Evolutionary conservation across 2,113 vertebrate genomes (phyloP).

Genomic region (Brachyhypopomus occidentalis): DNA sequence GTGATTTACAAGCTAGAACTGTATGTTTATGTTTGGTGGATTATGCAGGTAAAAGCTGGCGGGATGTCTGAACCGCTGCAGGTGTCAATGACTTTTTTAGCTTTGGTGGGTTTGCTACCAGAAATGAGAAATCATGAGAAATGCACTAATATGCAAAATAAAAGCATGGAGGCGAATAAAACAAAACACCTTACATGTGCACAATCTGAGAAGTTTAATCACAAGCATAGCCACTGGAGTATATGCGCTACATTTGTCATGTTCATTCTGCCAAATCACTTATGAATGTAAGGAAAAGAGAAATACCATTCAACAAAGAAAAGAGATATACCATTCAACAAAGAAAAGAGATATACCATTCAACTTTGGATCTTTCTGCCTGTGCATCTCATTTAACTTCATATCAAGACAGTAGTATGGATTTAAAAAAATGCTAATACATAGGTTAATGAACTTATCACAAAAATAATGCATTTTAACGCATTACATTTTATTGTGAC

Average conservation of each 20-base stretch:
- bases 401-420: neutral
- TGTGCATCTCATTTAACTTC: neutral
- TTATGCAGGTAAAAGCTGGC: conserved; percentile 12
- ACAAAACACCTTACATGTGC: conserved; percentile 10
- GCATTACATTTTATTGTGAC: conserved; percentile 49
- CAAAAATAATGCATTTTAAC: conserved; percentile 17
- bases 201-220: neutral
- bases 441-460: neutral
- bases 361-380: no score
- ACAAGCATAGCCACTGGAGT: neutral
- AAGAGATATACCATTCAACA: no score
- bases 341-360: no score
- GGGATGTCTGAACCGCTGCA: conserved; percentile 5
- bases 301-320: neutral
- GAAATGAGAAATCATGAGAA: conserved; percentile 33
- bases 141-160: conserved; percentile 36
- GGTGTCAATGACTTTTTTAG: conserved; percentile 39
- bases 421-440: neutral
- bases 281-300: neutral
- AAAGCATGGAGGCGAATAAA: conserved; percentile 32
- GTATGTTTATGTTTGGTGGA: conserved; percentile 35
- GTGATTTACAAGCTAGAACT: conserved; percentile 29
- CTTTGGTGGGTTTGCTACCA: conserved; percentile 19
- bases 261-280: neutral
- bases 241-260: neutral